Evolutionary conservation across 2,888 invertebrate genomes (phyloP).

Genomic region (Autographa pulchrina): DNA sequence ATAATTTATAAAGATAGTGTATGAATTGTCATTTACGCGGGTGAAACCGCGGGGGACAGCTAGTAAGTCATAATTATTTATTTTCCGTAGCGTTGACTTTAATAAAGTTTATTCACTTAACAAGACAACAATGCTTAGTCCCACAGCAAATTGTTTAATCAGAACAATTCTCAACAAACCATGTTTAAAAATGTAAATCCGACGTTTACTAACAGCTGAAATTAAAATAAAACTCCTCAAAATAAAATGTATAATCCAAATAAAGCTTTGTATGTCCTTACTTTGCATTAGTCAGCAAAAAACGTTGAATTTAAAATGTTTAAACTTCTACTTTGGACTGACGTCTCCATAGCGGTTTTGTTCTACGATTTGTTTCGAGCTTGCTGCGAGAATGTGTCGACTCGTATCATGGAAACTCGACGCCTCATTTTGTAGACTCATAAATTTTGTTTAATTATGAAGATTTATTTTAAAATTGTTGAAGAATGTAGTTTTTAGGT

Average conservation of each 20-base stretch:
- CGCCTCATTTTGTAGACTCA: neutral
- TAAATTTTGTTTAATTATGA: slow-evolving; percentile 24
- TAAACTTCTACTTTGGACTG: slow-evolving; percentile 24
- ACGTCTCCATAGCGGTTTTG: slow-evolving; percentile 31
- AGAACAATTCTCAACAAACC: slow-evolving; percentile 15
- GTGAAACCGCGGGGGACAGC: no score
- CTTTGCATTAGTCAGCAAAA: slow-evolving; percentile 36
- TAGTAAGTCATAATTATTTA: neutral
- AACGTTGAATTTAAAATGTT: slow-evolving; percentile 34
- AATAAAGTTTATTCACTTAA: neutral
- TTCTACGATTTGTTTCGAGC: slow-evolving; percentile 27
- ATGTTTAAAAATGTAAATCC: slow-evolving; percentile 17
- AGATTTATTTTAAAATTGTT: slow-evolving; percentile 8
- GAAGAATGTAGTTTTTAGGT: neutral
- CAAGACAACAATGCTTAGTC: neutral
- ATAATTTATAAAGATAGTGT: no score
- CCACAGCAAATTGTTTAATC: neutral
- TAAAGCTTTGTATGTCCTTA: slow-evolving; percentile 28
- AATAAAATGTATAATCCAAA: slow-evolving; percentile 40
- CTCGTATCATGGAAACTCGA: slow-evolving; percentile 30
- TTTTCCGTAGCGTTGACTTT: no score
- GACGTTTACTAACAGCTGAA: slow-evolving; percentile 16
- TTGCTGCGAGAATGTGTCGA: slow-evolving; percentile 8
- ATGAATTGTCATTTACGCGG: no score
- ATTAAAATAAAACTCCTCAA: slow-evolving; percentile 32